Evolutionary conservation across 2,113 vertebrate genomes (phyloP).

Genomic region (Misgurnus mizolepis): DNA sequence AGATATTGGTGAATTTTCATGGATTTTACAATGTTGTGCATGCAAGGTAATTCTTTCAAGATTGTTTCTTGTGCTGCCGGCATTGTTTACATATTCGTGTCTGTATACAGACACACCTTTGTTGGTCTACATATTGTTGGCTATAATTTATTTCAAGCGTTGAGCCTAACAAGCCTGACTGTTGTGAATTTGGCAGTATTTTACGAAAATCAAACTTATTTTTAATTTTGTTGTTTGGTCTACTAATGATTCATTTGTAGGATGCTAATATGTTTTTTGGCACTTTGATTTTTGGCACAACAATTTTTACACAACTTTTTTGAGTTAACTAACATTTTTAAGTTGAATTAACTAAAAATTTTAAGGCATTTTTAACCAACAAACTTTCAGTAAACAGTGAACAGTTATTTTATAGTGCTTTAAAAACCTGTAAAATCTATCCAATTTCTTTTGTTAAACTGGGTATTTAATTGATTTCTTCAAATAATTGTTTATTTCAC

Average conservation of each 20-base stretch:
- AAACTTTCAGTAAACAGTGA: too few species aligned
- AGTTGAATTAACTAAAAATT: too few species aligned
- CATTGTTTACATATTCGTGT: not conserved
- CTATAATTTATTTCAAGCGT: not conserved
- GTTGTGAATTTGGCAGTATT: not conserved
- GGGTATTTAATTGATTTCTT: too few species aligned
- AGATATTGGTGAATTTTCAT: not conserved
- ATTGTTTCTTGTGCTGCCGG: not conserved
- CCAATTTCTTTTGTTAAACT: too few species aligned
- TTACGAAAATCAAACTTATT: not conserved
- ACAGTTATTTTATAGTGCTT: too few species aligned
- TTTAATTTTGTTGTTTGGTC: not conserved
- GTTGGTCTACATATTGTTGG: not conserved
- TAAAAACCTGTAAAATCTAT: too few species aligned
- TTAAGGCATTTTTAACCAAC: too few species aligned
- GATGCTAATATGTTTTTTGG: too few species aligned
- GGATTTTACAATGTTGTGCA: not conserved
- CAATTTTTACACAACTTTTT: too few species aligned
- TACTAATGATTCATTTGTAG: not conserved
- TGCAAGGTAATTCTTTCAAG: not conserved
- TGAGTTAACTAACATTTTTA: too few species aligned
- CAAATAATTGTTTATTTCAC: too few species aligned
- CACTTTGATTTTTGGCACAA: too few species aligned
- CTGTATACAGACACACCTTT: conserved; percentile 39
- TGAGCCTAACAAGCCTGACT: not conserved